These are phyloP conservation scores for Myopa testacea DNA, from an alignment of 2,888 invertebrate species.

Conservation along the genomic window DNA sequence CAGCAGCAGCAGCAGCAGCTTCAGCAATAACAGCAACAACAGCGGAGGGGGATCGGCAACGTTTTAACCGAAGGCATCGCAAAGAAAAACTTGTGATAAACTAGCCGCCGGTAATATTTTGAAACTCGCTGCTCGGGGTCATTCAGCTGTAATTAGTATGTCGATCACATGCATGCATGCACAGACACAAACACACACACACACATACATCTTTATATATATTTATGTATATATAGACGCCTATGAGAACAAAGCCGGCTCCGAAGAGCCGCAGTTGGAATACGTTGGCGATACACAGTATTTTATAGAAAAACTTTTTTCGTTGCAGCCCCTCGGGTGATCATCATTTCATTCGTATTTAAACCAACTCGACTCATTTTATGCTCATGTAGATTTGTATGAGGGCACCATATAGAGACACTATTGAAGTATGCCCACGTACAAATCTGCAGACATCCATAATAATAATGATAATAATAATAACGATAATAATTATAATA, in stretches of 20 bases:
- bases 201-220: conserved; percentile 1
- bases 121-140: conserved; percentile 59
- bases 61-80: conserved; percentile 60
- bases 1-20: conserved; percentile 48
- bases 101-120: conserved; percentile 60
- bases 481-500: no score
- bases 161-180: conserved; percentile 39
- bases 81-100: conserved; percentile 68
- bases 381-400: neutral
- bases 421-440: no score
- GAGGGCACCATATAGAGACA: no score
- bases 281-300: conserved; percentile 32
- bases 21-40: conserved; percentile 32
- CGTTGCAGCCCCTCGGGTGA: conserved; percentile 26
- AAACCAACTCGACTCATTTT: conserved; percentile 46
- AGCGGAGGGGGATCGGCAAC: conserved; percentile 54
- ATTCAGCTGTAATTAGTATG: conserved; percentile 64
- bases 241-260: neutral
- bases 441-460: no score
- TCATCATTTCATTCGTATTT: conserved; percentile 53
- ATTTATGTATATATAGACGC: conserved; percentile 12
- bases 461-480: no score
- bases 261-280: conserved; percentile 27
- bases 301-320: conserved; percentile 32
- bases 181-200: conserved; percentile 37